Conservation (phyloP, 2,113 vertebrate genomes). For the Baryphthengus martii region DNA sequence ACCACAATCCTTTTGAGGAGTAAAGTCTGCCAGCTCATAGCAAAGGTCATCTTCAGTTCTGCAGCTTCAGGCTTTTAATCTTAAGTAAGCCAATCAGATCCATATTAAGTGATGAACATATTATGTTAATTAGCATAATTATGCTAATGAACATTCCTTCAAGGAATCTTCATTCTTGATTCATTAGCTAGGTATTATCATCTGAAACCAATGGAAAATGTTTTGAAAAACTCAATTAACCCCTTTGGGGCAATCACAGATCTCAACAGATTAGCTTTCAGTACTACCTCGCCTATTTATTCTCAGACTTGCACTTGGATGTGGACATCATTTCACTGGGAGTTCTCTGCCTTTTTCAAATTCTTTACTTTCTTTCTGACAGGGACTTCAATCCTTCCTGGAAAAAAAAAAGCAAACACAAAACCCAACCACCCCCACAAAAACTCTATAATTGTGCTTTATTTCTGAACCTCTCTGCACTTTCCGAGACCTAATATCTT, state of each 20-base stretch:
- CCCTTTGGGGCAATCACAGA: neutral
- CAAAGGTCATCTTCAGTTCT: neutral
- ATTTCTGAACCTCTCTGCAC: neutral
- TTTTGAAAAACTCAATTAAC: conserved; percentile 15
- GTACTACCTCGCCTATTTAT: neutral
- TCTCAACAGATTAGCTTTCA: neutral
- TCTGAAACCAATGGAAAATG: neutral
- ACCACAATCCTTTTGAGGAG: neutral
- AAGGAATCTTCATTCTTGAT: conserved; percentile 21
- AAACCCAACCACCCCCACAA: neutral
- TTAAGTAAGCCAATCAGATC: conserved; percentile 12
- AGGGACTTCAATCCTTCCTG: neutral
- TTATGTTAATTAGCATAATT: conserved; percentile 43
- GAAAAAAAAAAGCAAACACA: neutral
- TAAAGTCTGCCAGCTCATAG: neutral
- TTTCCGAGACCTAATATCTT: neutral
- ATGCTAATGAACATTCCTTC: conserved; percentile 34
- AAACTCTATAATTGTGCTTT: neutral
- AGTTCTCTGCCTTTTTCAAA: neutral
- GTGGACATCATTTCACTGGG: neutral
- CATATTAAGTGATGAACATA: neutral
- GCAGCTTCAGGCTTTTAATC: conserved; percentile 12
- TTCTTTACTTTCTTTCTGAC: neutral
- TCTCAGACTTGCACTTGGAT: neutral
- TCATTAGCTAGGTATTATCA: neutral